Evolutionary conservation across 2,797 vertebrate species (phyloP), one percentile per base, ranked within the genome.

Genomic region (Acestrorhynchus altus): DNA sequence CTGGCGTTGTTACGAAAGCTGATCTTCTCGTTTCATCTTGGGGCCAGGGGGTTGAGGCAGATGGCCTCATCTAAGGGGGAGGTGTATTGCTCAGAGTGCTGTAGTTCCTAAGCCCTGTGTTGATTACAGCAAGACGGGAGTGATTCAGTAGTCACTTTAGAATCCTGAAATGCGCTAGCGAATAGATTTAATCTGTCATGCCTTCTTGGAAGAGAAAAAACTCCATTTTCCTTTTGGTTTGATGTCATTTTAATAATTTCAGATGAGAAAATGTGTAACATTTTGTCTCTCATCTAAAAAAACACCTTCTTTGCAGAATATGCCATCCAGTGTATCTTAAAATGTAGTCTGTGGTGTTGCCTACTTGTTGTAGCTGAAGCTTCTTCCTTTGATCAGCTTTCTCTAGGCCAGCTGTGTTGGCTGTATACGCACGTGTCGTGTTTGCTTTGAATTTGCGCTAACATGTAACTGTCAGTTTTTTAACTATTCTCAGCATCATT

Each of bases 61-160:
- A 65, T 71, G 69, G 54, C 57, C n/a, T 75, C 0, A 12, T 54
- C 49, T 51, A 35, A 31, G 24, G 24, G 46, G 44, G 31, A 15
- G 28, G 46, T n/a, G 26, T 35, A 26, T 47, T 18, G 47, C 59
- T 10, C n/a, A 9, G 15, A 1, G 18, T 16, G 56, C 4, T 15
- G 3, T 31, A 15, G 15, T 35, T 60, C 31, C 28, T 35, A 60
- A 60, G 28, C 57, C 56, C 44, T 44, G 44, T 20, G 61, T 67
- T 60, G 12, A 31, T 61, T 44, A n/a, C 57, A 18, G 57, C 31
- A 35, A 60, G 28, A 35, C 35, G 4, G 54, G 12, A n/a, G 54
- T 67, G 46, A 26, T 74, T 11, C 20, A 67, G 56, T 78, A 18
- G 46, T 52, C 60, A 22, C 18, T 65, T 40, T 31, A 40, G n/a